A percentile compares a stretch with the other conserved stretches of the same genome.
Evolutionary conservation across 2,113 vertebrate genomes (phyloP).

Genomic region (Eupsittula cactorum): DNA sequence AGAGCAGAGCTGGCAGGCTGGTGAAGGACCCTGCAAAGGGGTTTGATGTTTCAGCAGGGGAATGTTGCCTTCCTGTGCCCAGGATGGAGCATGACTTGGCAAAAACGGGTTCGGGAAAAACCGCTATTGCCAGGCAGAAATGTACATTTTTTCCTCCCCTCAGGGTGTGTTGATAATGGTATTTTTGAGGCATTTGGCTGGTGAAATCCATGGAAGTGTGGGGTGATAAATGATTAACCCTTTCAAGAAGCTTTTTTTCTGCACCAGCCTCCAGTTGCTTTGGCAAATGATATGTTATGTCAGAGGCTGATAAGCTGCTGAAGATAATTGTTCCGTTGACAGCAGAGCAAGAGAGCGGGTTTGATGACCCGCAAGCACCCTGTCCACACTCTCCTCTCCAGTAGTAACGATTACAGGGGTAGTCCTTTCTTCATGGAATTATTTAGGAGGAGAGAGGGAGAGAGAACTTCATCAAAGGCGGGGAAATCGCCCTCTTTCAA

Average conservation of each 20-base stretch:
- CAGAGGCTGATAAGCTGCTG: neutral
- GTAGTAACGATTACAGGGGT: neutral
- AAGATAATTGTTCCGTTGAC: accelerated
- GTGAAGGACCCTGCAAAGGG: neutral
- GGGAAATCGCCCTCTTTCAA: conserved; percentile 35
- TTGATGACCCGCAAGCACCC: neutral
- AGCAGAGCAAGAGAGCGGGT: neutral
- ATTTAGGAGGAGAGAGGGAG: neutral
- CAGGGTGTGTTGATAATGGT: accelerated
- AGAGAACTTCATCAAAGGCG: conserved; percentile 20
- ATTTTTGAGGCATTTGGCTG: neutral
- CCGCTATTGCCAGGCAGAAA: neutral
- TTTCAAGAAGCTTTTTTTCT: neutral
- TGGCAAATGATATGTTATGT: accelerated
- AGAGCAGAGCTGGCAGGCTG: neutral
- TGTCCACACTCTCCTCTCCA: neutral
- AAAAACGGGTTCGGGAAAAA: neutral
- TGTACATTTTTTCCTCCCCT: accelerated
- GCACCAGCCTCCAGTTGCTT: neutral
- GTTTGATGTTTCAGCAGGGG: neutral
- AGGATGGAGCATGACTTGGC: accelerated
- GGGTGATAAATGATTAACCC: too few species aligned
- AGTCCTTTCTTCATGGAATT: neutral
- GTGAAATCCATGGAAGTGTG: too few species aligned
- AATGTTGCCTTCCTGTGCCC: accelerated